Base-by-base conservation (phyloP, 2,888 invertebrate species). In the Drepana falcataria region DNA sequence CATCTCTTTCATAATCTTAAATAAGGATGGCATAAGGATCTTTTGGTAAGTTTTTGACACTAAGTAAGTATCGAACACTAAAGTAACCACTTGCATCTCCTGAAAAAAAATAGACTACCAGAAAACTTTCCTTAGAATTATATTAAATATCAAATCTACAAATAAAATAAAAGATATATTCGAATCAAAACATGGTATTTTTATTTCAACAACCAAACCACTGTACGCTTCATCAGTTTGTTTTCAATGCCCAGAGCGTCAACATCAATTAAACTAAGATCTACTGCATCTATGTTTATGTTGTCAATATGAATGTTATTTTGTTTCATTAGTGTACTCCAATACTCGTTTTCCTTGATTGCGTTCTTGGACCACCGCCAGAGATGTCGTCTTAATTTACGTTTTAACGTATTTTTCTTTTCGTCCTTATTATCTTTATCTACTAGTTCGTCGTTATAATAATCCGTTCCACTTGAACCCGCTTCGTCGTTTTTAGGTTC, bases 181-280 rank as follows among this genome's bases (percentile, higher is more conserved):
- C 21, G 21, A 21, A 21, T 21, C 21, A 21, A 21, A 48, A 52
- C 44, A 49, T 47, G 47, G 44, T 49, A n/a, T 49, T 48, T 59
- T 66, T 63, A 73, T 60, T 75, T 78, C 34, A 77, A 64, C 40
- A 78, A 56, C 75, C 75, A 79, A 6, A 57, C 59, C 3, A 75
- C 49, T 37, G 70, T 69, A 9, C 66, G 58, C 58, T 71, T 77
- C 9, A 73, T 37, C 2, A 70, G 51, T 62, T 73, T 77, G 53
- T 71, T 80, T 56, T 75, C 59, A 47, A 76, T 75, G 4, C 68
- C 71, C 37, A 77, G 57, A 21, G 66, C 70, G 44, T 79, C 73
- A 47, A 78, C 49, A 53, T 79, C 68, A 51, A 77, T 70, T 0
- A 76, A 58, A 56, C 61, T 69, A 33, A 71, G 66, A 52, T 75